Conservation (phyloP, 2,113 vertebrate genomes). For the Sprattus sprattus region DNA sequence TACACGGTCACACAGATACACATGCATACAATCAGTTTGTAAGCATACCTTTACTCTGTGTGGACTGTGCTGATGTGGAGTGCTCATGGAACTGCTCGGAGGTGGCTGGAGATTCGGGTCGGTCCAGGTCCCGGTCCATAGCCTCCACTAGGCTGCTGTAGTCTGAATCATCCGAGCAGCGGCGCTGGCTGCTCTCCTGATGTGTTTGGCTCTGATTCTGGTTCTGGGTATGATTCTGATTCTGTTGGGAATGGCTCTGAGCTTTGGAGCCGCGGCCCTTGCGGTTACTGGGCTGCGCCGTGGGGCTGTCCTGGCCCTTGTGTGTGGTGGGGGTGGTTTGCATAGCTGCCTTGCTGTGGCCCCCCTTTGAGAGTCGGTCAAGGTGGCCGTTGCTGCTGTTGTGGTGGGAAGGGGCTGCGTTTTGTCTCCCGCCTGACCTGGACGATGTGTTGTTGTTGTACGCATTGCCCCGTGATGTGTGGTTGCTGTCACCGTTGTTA, state of each 20-base stretch:
- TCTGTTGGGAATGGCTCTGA: constrained; percentile 22
- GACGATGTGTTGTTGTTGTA: neutral
- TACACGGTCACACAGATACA: too few species aligned
- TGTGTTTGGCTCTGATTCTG: neutral
- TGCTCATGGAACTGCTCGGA: constrained; percentile 76
- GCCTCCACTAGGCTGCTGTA: constrained; percentile 87
- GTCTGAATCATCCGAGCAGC: constrained; percentile 85
- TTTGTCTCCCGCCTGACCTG: constrained; percentile 70
- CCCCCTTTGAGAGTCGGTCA: constrained; percentile 68
- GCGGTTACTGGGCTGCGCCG: constrained; percentile 69
- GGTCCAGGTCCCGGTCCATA: constrained; percentile 95
- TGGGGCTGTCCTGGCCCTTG: constrained; percentile 46
- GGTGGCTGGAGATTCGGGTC: constrained; percentile 71
- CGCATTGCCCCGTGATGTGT: neutral
- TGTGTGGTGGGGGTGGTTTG: constrained; percentile 62
- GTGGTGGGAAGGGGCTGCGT: constrained; percentile 65
- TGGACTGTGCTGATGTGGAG: constrained; percentile 68
- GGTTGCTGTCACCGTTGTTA: neutral
- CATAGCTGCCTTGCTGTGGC: constrained; percentile 74
- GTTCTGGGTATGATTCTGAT: neutral
- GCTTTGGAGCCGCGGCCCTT: constrained; percentile 66
- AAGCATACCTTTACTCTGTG: constrained; percentile 86
- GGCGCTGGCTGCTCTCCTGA: constrained; percentile 46
- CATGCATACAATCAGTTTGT: neutral
- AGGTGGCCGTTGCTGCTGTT: constrained; percentile 50